Evolutionary conservation across 2,113 vertebrate genomes (phyloP).

Genomic region (Turnix velox): DNA sequence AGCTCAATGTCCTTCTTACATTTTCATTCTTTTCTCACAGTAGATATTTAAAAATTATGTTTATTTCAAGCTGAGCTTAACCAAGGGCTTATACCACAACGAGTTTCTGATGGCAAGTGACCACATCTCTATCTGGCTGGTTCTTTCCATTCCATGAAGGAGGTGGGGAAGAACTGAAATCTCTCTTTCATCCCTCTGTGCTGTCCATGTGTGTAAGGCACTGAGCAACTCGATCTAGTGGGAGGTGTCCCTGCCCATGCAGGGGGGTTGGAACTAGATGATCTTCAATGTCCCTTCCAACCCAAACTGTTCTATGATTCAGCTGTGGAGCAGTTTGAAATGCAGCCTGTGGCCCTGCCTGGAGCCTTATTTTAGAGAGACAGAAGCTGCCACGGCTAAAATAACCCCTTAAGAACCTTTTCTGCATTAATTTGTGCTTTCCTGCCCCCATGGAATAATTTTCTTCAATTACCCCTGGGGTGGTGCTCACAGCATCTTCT

Average conservation of each 20-base stretch:
- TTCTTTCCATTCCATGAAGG: accelerated
- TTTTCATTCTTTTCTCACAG: background rate
- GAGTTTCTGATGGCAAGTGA: background rate
- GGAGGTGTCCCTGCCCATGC: too few species aligned
- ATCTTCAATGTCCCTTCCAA: too few species aligned
- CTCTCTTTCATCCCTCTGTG: background rate
- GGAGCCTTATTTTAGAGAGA: background rate
- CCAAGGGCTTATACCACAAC: background rate
- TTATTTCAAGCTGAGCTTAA: background rate
- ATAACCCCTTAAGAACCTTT: background rate
- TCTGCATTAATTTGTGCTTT: background rate
- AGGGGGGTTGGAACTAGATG: too few species aligned
- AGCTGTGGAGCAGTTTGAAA: background rate
- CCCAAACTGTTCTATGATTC: too few species aligned
- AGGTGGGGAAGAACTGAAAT: background rate
- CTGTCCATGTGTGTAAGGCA: accelerated
- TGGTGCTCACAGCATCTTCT: background rate
- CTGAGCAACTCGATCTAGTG: too few species aligned
- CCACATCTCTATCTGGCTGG: background rate
- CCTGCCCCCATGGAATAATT: background rate
- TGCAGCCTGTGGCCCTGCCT: background rate
- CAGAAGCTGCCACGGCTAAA: background rate
- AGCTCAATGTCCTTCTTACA: too few species aligned
- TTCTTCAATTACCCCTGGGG: background rate
- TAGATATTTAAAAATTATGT: background rate